Evolutionary conservation across 2,113 vertebrate species (phyloP), one percentile per base, ranked within the genome.

Genomic region (Penelope pileata): DNA sequence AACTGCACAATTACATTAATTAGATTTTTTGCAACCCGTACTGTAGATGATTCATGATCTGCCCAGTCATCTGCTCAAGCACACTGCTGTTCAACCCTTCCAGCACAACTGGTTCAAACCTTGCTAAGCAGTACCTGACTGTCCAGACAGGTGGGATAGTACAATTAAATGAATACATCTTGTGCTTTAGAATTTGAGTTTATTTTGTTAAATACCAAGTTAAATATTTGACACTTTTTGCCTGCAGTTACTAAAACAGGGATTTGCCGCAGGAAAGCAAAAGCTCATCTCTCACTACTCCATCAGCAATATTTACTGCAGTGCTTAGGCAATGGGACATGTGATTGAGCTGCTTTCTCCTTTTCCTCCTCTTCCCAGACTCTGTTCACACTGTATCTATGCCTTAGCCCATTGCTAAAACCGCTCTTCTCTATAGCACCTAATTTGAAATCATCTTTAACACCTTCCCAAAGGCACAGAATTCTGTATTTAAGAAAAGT

Each of bases 191-290:
- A 84, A 78, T 67, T 26, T 29, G 80, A 12, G 38, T 93, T 95
- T 94, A 82, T 93, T 91, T 88, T 92, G 45, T 54, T 69, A 74
- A 92, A 81, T 63, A 86, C 64, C 77, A 66, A 79, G 77, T 93
- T 82, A 93, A 88, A 79, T 92, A 87, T 94, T 95, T 94, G 43
- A 93, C 62, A 77, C 58, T 72, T 94, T 76, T 91, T 93, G 81
- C 78, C 62, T 89, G 36, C 76, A 84, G 74, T 82, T 95, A 81
- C 81, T 93, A 69, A 88, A 95, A 77, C 63, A 80, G 67, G 75
- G 78, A 80, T 94, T 93, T 94, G 70, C 72, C 45, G 26, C 53
- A 30, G 87, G 40, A 69, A 73, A 86, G 75, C 17, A 63, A 58
- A 85, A 85, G 90, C 54, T 53, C 67, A 12, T 66, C 69, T 69